Base-by-base conservation (phyloP, 2,113 vertebrate species). In the Porphyrio hochstetteri region DNA sequence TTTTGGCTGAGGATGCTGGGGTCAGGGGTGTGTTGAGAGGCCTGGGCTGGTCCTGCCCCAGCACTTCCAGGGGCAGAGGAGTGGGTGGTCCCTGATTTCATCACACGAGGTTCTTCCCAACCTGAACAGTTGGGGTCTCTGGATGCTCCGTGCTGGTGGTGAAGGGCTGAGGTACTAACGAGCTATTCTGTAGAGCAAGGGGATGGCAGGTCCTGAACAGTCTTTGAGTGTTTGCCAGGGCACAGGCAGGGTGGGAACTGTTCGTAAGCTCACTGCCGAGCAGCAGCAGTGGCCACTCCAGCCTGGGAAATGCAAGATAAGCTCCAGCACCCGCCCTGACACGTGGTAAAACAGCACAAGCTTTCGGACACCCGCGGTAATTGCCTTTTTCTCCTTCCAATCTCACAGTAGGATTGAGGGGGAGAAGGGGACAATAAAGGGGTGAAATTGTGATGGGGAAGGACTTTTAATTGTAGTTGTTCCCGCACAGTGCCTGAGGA, bases 71-170 rank as follows among this genome's bases (percentile, higher is more conserved):
- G 24, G 19, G 7, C 31, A 28, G 25, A 7, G 28, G 10, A 9
- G 13, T 52, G 36, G 59, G 35, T 8, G 31, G 53, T 31, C 60
- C 31, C n/a, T 10, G 50, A 19, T 16, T 24, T 57, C 21, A 71
- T 7, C 42, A 59, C 59, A 33, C 1, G 1, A 57, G 65, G 25
- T 11, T 42, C 50, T 69, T 25, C 2, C 29, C 27, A 8, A 0
- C 15, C 20, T 10, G 48, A 33, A 9, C 19, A 20, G 20, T 21
- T 21, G 35, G 10, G 25, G 21, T 24, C 72, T 16, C 88, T 6
- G 52, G 59, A 36, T 50, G 5, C 14, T 40, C 28, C 1, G 3
- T 16, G 38, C 7, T n/a, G 2, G 1, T n/a, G 2, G 1, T 4
- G 27, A 27, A 56, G 42, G 35, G 57, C 57, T 36, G 64, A 40